Evolutionary conservation across 2,888 invertebrate species (phyloP), one percentile per base, ranked within the genome.

Genomic region (Dysmachus trigonus): DNA sequence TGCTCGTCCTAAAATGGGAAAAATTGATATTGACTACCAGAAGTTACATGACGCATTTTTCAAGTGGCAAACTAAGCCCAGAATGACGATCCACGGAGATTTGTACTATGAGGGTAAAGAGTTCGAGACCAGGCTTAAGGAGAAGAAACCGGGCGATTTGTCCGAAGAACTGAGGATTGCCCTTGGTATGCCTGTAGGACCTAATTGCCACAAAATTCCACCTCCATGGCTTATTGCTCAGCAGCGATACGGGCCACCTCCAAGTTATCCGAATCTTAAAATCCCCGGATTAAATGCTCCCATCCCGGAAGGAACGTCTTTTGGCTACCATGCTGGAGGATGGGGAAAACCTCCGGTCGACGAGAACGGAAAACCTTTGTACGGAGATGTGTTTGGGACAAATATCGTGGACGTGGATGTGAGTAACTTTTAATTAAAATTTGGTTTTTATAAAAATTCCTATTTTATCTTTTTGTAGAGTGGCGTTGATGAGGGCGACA

Each of bases 331-430:
- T 93, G 99, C 99, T 0, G 99, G 98, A 53, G 99, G 99, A 33
- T 99, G 99, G 99, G 99, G 99, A 87, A 99, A 99, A 92, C 99
- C 99, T 13, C 99, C 99, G 0, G 99, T 99, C 0, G 99, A 99
- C 92, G 99, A 99, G 92, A 96, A 96, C 87, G 99, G 99, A 51
- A 97, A 98, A 91, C 99, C 99, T 0, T 93, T 99, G 0, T 99
- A 99, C 91, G 99, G 99, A 1, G 99, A 99, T 92, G 99, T 99
- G 2, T 99, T 99, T 91, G 99, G 99, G 5, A 96, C 97, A 15
- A 95, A 95, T 87, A 93, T 94, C 73, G 94, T 93, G 38, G 95
- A 96, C 1, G 94, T 95, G 53, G 96, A 96, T 91, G 95, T 95
- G 89, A 94, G 93, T 92, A 22, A 72, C 30, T 77, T 85, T 71